Conservation (phyloP, 2,888 invertebrate species). For the Sphaeridia pumilis region DNA sequence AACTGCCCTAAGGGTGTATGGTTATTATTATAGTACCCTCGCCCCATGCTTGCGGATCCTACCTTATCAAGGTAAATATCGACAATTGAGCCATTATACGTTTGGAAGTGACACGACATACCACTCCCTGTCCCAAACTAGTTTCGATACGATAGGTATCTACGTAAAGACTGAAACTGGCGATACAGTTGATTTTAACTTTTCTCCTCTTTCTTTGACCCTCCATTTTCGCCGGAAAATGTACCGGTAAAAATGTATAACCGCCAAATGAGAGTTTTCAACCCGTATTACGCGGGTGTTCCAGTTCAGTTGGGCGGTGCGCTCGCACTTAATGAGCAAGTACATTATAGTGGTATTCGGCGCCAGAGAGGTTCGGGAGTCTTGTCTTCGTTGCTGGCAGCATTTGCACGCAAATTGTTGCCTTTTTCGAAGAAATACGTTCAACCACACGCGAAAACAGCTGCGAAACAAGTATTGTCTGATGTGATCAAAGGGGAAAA, state of each 20-base stretch:
- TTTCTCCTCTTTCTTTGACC: neutral
- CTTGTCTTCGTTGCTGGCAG: neutral
- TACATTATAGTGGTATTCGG: no score
- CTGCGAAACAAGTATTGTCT: no score
- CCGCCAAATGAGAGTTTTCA: neutral
- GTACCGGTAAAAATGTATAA: neutral
- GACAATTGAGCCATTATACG: neutral
- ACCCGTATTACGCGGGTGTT: no score
- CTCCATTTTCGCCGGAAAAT: neutral
- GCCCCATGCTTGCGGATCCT: neutral
- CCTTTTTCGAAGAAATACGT: neutral
- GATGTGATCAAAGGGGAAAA: no score
- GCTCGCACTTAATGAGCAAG: no score
- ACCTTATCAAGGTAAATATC: neutral
- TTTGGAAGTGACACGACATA: neutral
- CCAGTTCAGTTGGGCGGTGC: neutral
- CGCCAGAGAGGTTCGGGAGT: neutral
- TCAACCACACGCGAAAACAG: neutral
- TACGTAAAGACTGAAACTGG: neutral
- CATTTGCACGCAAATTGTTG: neutral
- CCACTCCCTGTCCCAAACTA: neutral
- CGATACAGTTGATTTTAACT: neutral
- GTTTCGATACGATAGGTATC: neutral
- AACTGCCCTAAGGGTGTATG: no score
- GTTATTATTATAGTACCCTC: no score